Base-by-base conservation (phyloP, 2,113 vertebrate genomes). In the Micromys minutus region DNA sequence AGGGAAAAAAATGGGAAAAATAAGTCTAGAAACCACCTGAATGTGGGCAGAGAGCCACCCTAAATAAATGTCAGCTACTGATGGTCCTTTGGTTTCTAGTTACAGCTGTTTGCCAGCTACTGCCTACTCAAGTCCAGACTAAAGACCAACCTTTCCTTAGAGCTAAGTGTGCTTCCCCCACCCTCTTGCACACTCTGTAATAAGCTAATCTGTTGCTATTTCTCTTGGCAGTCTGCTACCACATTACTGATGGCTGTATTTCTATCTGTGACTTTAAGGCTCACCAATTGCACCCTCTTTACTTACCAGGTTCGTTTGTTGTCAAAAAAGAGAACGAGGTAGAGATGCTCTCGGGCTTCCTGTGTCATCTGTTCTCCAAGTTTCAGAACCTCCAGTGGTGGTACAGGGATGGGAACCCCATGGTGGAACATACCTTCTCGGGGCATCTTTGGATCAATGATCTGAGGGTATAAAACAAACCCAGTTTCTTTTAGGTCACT, bases 371-470 rank as follows among this genome's bases (percentile, higher is more conserved):
- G 99, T 98, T 99, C 99, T 90, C 99, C 99, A 84, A 99, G 98
- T 98, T 99, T 99, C 96, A 99, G 98, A 97, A 99, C 99, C 97
- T 99, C 99, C 96, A 99, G 90, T 29, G 99, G 99, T 22, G 99
- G 99, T 89, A 99, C 99, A 0, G 99, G 99, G 87, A 99, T 99
- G 34, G 99, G 99, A 81, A 99, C 99, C 0, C 99, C 99, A 0
- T 99, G 99, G 97, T 99, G 99, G 97, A 99, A 99, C 98, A 99
- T 99, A 74, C 99, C 99, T 98, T 99, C 99, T 93, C 99, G 99
- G 29, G 99, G 99, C 99, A 99, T 99, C 98, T 99, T 99, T 42
- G 99, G 99, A 95, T 99, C 99, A 83, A 99, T 99, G 97, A 99
- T 99, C 99, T 99, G 97, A 76, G 72, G 90, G 63, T 90, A 22